Conservation (phyloP, 2,888 invertebrate species). For the Drosophila eohydei region DNA sequence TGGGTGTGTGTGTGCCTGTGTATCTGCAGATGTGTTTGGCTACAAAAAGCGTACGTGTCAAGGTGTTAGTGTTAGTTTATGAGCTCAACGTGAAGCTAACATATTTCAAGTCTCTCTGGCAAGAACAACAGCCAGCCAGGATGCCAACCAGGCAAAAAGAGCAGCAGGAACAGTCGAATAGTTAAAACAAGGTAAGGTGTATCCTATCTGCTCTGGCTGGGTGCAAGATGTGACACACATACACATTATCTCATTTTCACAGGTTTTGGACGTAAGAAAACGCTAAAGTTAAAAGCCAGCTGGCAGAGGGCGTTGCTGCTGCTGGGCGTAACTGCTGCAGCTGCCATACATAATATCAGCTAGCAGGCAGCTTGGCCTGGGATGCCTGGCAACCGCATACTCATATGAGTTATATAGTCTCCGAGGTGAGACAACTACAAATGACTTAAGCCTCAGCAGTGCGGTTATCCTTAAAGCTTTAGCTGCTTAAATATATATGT, state of each 20-base stretch:
- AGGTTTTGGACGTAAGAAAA: constrained; percentile 64
- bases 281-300: constrained; percentile 74
- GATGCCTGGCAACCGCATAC: constrained; percentile 22
- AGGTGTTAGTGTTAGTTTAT: constrained; percentile 82
- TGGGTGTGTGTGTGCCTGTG: constrained; percentile 16
- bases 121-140: constrained; percentile 65
- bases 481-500: constrained; percentile 2
- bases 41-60: constrained; percentile 79
- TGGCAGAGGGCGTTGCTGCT: constrained; percentile 19
- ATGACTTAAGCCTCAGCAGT: constrained; percentile 44
- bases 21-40: constrained; percentile 24
- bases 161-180: constrained; percentile 18
- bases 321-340: constrained; percentile 29
- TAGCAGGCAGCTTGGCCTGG: constrained; percentile 9
- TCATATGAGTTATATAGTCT: constrained; percentile 38
- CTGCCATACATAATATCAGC: constrained; percentile 48
- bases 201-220: background rate
- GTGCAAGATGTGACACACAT: constrained; percentile 70
- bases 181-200: constrained; percentile 8
- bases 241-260: constrained; percentile 81
- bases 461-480: constrained; percentile 28
- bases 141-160: constrained; percentile 38
- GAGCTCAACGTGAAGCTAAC: constrained; percentile 81
- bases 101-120: constrained; percentile 75
- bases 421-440: constrained; percentile 52